Conservation (phyloP, 2,888 invertebrate species). For the Hirtodrosophila confusa region DNA sequence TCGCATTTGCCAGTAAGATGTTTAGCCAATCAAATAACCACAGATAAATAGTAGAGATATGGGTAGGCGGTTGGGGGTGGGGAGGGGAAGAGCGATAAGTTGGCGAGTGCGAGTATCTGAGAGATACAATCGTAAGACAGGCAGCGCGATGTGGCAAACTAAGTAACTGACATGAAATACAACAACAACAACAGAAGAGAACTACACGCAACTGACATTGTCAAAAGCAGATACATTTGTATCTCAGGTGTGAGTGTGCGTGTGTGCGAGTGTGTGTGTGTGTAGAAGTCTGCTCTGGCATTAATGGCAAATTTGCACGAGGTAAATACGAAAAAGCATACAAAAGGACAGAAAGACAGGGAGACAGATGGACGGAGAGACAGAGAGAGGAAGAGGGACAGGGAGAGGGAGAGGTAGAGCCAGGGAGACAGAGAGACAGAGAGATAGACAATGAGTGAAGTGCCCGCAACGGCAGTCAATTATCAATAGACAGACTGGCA, state of each 20-base stretch:
- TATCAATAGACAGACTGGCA: slow-evolving; percentile 70
- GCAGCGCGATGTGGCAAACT: slow-evolving; percentile 51
- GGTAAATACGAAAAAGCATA: slow-evolving; percentile 62
- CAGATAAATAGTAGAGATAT: slow-evolving; percentile 12
- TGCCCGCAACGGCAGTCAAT: slow-evolving; percentile 68
- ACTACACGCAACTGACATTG: slow-evolving; percentile 54
- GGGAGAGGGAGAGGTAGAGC: no score
- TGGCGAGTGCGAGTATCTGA: slow-evolving; percentile 24
- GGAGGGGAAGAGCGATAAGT: slow-evolving; percentile 4
- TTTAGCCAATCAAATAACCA: no score
- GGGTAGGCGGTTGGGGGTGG: no score
- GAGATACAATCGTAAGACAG: slow-evolving; percentile 42
- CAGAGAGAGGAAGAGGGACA: slow-evolving; percentile 12
- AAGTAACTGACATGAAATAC: slow-evolving; percentile 50
- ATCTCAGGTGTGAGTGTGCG: slow-evolving; percentile 27
- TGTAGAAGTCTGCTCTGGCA: slow-evolving; percentile 60
- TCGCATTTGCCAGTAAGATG: no score
- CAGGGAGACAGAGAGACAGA: slow-evolving; percentile 3
- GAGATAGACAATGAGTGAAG: slow-evolving; percentile 50
- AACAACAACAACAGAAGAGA: slow-evolving; percentile 35
- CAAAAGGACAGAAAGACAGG: slow-evolving; percentile 22
- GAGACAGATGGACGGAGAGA: slow-evolving; percentile 7
- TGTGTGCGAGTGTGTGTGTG: slow-evolving; percentile 22
- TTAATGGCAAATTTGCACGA: slow-evolving; percentile 79
- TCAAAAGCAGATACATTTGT: slow-evolving; percentile 63